These are phyloP conservation scores for Nomada fucata DNA, from an alignment of 2,888 invertebrate genomes.

Conservation along the genomic window DNA sequence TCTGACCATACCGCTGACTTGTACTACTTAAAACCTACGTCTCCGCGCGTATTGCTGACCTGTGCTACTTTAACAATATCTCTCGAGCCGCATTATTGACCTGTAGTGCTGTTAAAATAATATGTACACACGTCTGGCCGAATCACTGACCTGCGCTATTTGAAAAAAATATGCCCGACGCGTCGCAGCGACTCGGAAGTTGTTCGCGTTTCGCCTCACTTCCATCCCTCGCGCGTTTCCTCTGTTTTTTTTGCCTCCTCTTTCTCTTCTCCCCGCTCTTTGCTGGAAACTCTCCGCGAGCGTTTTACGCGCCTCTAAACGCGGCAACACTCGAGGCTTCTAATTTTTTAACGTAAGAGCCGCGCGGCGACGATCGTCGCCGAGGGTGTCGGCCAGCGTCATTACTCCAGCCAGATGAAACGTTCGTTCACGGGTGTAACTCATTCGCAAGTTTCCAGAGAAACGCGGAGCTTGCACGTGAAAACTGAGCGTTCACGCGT, in stretches of 20 bases:
- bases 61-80: no score
- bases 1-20: no score
- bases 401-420: slow-evolving; percentile 23
- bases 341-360: slow-evolving; percentile 48
- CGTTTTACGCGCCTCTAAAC: slow-evolving; percentile 24
- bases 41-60: no score
- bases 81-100: no score
- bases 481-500: neutral
- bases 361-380: slow-evolving; percentile 17
- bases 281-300: neutral
- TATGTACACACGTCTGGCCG: no score
- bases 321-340: slow-evolving; percentile 22
- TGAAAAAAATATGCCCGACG: neutral
- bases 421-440: slow-evolving; percentile 7
- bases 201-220: slow-evolving; percentile 10
- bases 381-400: slow-evolving; percentile 16
- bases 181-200: slow-evolving; percentile 12
- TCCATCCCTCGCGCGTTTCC: neutral
- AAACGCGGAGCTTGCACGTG: neutral
- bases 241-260: neutral
- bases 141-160: no score
- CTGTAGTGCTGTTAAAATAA: no score
- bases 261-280: neutral
- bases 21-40: no score
- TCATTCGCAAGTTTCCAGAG: neutral